Conservation (phyloP, 2,888 invertebrate species). For the Oasisia sp. region DNA sequence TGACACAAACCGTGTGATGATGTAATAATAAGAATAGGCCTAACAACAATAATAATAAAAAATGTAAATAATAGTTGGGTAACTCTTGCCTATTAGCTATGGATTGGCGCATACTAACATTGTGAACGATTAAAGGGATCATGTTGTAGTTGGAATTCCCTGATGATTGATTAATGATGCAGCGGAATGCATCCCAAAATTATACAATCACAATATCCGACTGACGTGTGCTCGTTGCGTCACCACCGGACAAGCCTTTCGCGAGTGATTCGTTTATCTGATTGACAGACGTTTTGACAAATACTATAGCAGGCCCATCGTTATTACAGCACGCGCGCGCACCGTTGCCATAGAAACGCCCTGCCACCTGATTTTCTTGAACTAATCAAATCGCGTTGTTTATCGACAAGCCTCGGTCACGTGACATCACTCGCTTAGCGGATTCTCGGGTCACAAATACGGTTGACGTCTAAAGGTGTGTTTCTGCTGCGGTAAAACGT, state of each 20-base stretch:
- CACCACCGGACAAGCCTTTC: not conserved
- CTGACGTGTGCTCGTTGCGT: not conserved
- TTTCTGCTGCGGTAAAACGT: not conserved
- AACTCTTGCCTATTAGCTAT: not conserved
- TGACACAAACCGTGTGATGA: not conserved
- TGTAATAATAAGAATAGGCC: not conserved
- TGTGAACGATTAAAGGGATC: not conserved
- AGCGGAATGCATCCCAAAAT: too few relatives aligned
- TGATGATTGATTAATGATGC: too few relatives aligned
- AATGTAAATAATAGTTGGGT: not conserved
- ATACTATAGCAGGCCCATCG: not conserved
- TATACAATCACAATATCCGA: not conserved
- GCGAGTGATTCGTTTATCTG: not conserved
- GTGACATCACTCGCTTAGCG: not conserved
- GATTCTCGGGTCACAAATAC: slow-evolving; percentile 4
- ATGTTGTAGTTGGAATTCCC: not conserved
- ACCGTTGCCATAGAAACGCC: not conserved
- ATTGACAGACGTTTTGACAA: not conserved
- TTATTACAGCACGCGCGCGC: not conserved
- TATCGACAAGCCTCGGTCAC: slow-evolving; percentile 13
- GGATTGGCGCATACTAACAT: not conserved
- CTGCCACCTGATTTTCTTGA: slow-evolving; percentile 17
- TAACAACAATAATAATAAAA: too few relatives aligned
- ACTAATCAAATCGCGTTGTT: slow-evolving; percentile 13
- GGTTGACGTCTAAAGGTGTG: not conserved